Conservation (phyloP, 2,797 vertebrate genomes). For the Acipenser ruthenus region DNA sequence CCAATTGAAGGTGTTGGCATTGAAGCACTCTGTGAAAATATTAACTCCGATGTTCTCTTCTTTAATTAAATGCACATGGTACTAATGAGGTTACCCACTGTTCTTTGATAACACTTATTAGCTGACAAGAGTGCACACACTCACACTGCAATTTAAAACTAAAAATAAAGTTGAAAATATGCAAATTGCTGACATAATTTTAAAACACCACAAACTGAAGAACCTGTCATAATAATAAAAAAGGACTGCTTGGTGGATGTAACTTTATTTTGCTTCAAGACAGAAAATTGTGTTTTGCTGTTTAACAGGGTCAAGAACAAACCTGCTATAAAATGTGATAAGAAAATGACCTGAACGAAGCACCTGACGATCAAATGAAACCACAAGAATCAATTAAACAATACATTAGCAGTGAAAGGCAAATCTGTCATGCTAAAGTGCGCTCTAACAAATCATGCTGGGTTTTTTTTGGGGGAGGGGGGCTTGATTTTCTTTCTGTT, state of each 20-base stretch:
- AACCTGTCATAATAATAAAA: conserved; percentile 75
- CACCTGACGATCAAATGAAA: conserved; percentile 52
- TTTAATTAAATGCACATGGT: conserved; percentile 96
- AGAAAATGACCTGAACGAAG: conserved; percentile 58
- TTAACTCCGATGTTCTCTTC: conserved; percentile 94
- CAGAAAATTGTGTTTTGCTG: conserved; percentile 49
- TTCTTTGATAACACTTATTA: conserved; percentile 98
- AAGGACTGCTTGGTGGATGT: conserved; percentile 63
- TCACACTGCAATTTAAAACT: conserved; percentile 86
- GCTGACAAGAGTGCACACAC: conserved; percentile 80
- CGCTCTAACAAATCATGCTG: no score
- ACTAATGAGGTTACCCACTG: conserved; percentile 96
- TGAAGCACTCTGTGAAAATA: conserved; percentile 93
- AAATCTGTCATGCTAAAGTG: no score
- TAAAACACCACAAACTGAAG: conserved; percentile 69
- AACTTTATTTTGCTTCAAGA: conserved; percentile 58
- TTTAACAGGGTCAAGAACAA: conserved; percentile 49
- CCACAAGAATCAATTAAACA: conserved; percentile 57
- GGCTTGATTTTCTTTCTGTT: no score
- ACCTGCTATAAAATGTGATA: conserved; percentile 22
- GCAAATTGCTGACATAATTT: conserved; percentile 86
- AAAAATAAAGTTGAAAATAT: conserved; percentile 88
- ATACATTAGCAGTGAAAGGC: conserved; percentile 11
- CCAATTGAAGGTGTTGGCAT: conserved; percentile 92
- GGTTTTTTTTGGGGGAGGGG: no score